These are phyloP conservation scores for Augochlorella aurata DNA, from an alignment of 2,888 invertebrate species.

Conservation along the genomic window DNA sequence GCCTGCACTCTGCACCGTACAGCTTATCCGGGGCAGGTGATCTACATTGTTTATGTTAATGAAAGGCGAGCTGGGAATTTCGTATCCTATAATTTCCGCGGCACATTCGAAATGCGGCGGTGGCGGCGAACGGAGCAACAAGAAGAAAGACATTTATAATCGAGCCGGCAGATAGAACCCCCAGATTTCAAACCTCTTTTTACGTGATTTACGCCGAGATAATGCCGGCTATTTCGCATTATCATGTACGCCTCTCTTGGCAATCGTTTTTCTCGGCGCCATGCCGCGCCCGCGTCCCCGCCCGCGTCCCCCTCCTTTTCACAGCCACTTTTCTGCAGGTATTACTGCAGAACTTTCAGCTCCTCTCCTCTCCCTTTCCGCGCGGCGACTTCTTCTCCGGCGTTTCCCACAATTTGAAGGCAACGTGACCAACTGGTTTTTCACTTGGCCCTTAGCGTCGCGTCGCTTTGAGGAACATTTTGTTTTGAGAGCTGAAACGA, in stretches of 20 bases:
- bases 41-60: conserved; percentile 25
- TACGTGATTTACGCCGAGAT: conserved; percentile 53
- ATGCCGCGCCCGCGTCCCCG: no score
- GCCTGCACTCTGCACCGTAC: no score
- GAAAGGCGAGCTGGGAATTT: conserved; percentile 14
- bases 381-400: conserved; percentile 28
- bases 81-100: conserved; percentile 7
- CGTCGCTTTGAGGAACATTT: conserved; percentile 61
- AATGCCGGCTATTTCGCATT: conserved; percentile 59
- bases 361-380: neutral
- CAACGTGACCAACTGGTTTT: conserved; percentile 28
- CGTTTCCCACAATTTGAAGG: neutral
- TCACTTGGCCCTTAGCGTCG: conserved; percentile 28
- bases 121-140: conserved; percentile 11
- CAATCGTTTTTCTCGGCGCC: conserved; percentile 46
- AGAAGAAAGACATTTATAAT: conserved; percentile 51
- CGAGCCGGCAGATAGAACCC: conserved; percentile 33
- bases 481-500: conserved; percentile 22
- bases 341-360: conserved; percentile 47
- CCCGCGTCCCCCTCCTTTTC: conserved; percentile 12
- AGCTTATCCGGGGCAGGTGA: neutral
- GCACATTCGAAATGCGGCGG: neutral
- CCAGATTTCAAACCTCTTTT: conserved; percentile 50
- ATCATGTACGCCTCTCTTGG: conserved; percentile 53
- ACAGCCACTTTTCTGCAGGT: conserved; percentile 48